Base-by-base conservation (phyloP, 2,888 invertebrate species). In the Parnassius mnemosyne region DNA sequence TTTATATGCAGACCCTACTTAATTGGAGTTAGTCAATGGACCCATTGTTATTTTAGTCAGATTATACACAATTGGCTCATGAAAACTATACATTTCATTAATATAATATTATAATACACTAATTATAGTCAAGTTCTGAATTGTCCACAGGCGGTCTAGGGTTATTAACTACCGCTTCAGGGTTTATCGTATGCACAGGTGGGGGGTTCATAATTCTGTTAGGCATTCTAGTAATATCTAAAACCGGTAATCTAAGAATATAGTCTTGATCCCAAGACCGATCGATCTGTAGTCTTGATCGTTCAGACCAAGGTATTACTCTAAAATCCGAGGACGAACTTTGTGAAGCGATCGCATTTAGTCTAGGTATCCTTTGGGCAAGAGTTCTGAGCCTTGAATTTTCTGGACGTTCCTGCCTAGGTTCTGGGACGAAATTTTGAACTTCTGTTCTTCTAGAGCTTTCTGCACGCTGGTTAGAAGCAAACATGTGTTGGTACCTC, bases 401-500 rank as follows among this genome's bases (percentile, higher is more conserved):
- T 44, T 85, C 87, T 0, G 78, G 75, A 3, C 82, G 73, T 3
- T 78, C 79, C 20, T 68, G 72, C 16, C 81, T 71, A 0, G 76
- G 62, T 2, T 84, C 87, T 1, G 85, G 83, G 0, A 81, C 83
- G 52, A 73, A 66, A 53, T 75, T 81, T 3, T 78, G 79, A 0
- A 68, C 69, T 43, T 83, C 79, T 3, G 75, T 43, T 57, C 73
- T 68, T 50, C 83, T 68, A 1, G 65, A 53, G 46, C 57, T 66
- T 46, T 81, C 80, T 9, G 62, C 49, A 1, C 80, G 70, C 10
- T 78, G 77, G 13, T 69, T 73, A 0, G 80, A 75, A 0, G 84
- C 74, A 65, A 90, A 88, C 87, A 91, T 87, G 69, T 91, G 89
- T 59, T 89, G 89, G 70, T 87, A 84, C 44, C 80, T 72, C 11